Percentiles rank a stretch among this genome's conserved stretches.
phyloP scores from a whole-genome alignment of 2,888 invertebrate genomes.

The Encarsia formosa region DNA sequence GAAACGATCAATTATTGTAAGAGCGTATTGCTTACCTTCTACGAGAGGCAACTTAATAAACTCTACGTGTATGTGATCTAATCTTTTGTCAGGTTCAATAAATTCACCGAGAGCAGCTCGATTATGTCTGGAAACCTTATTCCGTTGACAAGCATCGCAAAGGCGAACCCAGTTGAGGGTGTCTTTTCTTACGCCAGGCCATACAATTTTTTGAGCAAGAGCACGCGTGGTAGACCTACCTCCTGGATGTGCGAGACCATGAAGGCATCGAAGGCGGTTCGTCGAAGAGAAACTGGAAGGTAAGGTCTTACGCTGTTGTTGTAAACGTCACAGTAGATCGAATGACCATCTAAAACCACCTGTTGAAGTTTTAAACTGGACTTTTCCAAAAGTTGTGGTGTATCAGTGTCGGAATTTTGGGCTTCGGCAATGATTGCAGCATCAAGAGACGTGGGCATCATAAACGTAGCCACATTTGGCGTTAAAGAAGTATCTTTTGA shows the following conservation, averaged over 20 bases:
- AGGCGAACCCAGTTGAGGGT: slow-evolving; percentile 1
- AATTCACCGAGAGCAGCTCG: neutral
- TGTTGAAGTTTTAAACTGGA: neutral
- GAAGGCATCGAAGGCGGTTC: neutral
- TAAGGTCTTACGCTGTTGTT: neutral
- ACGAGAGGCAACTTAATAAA: slow-evolving; percentile 11
- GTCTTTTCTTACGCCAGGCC: neutral
- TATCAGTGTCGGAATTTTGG: neutral
- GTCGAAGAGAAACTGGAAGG: neutral
- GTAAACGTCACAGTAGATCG: neutral
- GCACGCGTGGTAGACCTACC: neutral
- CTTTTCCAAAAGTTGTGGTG: neutral
- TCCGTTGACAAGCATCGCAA: too few species aligned
- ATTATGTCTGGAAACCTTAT: neutral
- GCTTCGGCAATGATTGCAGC: neutral
- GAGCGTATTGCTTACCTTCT: neutral
- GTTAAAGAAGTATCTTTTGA: too few species aligned
- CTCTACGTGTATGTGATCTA: slow-evolving; percentile 27
- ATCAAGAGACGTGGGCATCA: neutral
- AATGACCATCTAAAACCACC: neutral
- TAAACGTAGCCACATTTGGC: too few species aligned
- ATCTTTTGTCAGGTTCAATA: slow-evolving; percentile 9
- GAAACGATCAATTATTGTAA: slow-evolving; percentile 16
- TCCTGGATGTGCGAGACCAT: neutral
- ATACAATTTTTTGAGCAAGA: neutral